Evolutionary conservation across 2,113 vertebrate genomes (phyloP).

Genomic region (Hiodon alosoides): DNA sequence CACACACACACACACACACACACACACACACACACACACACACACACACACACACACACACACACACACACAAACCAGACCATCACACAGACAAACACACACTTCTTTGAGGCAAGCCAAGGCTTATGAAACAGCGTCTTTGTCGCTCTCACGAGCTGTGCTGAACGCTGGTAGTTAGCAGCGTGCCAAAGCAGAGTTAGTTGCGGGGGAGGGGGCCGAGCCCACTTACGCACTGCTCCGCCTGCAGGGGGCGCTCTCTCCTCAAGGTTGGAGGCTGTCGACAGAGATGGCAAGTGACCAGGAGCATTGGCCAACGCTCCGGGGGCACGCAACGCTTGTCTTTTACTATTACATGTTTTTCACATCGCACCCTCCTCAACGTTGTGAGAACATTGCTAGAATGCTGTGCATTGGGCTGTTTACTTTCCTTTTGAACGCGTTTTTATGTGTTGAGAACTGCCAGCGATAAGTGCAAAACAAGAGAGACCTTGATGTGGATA

Average conservation of each 20-base stretch:
- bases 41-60: no score
- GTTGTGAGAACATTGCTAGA: no score
- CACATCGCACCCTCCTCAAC: background rate
- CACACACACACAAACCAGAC: slow-evolving; percentile 8
- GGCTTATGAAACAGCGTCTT: no score
- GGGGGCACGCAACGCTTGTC: background rate
- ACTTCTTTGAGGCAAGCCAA: no score
- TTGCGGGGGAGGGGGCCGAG: background rate
- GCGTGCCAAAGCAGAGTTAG: background rate
- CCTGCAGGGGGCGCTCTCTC: slow-evolving; percentile 37
- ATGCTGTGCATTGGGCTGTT: no score
- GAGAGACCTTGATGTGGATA: no score
- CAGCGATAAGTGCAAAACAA: background rate
- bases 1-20: background rate
- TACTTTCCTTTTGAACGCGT: no score
- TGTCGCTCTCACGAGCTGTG: background rate
- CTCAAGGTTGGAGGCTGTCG: slow-evolving; percentile 43
- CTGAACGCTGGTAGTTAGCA: background rate
- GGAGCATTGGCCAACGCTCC: background rate
- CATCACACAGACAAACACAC: background rate
- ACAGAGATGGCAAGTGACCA: slow-evolving; percentile 24
- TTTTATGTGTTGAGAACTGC: no score
- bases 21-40: no score
- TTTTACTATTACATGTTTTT: background rate
- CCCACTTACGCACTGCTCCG: slow-evolving; percentile 29